Conservation (phyloP, 2,888 invertebrate genomes). For the Hypolimnas misippus region DNA sequence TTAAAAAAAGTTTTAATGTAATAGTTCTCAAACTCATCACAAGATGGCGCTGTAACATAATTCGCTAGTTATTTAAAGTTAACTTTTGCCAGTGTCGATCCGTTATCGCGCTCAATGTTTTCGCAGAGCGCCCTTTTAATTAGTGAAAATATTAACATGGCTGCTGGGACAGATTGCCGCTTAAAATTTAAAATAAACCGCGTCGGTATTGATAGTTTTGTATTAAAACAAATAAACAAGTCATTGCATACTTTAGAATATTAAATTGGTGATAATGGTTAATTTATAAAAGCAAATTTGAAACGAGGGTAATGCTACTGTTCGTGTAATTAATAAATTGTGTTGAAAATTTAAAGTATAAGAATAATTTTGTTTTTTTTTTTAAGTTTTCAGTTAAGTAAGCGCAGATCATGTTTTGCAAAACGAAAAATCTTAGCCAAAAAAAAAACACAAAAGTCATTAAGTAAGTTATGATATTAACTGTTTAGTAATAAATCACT, state of each 20-base stretch:
- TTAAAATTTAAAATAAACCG: constrained; percentile 40
- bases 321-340: neutral
- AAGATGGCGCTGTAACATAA: constrained; percentile 63
- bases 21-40: constrained; percentile 38
- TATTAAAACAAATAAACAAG: constrained; percentile 19
- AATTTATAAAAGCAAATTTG: constrained; percentile 8
- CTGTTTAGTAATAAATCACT: no score
- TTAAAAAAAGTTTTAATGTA: neutral
- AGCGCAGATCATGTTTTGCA: no score
- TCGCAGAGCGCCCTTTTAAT: constrained; percentile 70
- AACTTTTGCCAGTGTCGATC: constrained; percentile 46
- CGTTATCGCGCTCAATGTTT: constrained; percentile 58
- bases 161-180: constrained; percentile 19
- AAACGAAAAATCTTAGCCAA: no score
- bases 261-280: neutral
- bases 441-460: no score
- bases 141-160: constrained; percentile 59
- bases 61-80: constrained; percentile 46
- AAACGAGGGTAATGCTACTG: no score
- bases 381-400: no score
- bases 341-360: no score
- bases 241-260: neutral
- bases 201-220: constrained; percentile 22
- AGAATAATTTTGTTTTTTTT: no score
- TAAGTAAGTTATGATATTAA: no score